A percentile compares a stretch with the other conserved stretches of the same genome.
Conservation (phyloP, 2,113 vertebrate genomes). For the Tetraodon nigroviridis region DNA sequence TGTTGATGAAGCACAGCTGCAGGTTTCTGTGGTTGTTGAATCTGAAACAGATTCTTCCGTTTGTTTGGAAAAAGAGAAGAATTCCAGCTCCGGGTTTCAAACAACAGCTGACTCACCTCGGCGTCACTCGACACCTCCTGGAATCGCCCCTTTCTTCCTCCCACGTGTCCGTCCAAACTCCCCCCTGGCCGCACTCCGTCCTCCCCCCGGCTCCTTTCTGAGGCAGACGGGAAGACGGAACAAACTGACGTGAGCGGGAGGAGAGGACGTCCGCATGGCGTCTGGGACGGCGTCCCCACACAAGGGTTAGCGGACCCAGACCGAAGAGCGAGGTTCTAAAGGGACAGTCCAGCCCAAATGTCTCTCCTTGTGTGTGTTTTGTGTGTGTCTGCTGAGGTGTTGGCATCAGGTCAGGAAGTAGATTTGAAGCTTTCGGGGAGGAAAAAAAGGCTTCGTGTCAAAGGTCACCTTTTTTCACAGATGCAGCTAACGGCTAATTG, state of each 20-base stretch:
- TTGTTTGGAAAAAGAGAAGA: not conserved
- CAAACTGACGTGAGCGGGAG: not conserved
- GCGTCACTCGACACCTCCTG: slow-evolving; percentile 34
- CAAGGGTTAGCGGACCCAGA: not conserved
- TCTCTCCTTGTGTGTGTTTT: too few species aligned
- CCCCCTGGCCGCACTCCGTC: slow-evolving; percentile 3
- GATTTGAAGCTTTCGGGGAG: not conserved
- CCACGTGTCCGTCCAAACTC: slow-evolving; percentile 24
- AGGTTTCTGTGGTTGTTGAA: slow-evolving; percentile 71
- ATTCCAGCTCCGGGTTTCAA: not conserved
- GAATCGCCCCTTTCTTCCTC: slow-evolving; percentile 41
- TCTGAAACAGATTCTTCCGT: slow-evolving; percentile 31
- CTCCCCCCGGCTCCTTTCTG: slow-evolving; percentile 26
- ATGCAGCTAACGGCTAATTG: not conserved
- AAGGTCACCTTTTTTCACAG: not conserved
- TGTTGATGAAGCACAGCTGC: slow-evolving; percentile 77
- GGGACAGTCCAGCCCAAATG: too few species aligned
- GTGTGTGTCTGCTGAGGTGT: too few species aligned
- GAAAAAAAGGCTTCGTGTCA: not conserved
- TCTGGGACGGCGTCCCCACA: not conserved
- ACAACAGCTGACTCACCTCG: slow-evolving; percentile 10
- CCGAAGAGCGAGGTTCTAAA: not conserved
- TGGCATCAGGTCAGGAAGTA: not conserved
- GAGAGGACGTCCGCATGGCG: not conserved
- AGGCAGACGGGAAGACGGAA: slow-evolving; percentile 1